phyloP scores from a whole-genome alignment of 2,888 invertebrate genomes.

The Diarsia brunnea region DNA sequence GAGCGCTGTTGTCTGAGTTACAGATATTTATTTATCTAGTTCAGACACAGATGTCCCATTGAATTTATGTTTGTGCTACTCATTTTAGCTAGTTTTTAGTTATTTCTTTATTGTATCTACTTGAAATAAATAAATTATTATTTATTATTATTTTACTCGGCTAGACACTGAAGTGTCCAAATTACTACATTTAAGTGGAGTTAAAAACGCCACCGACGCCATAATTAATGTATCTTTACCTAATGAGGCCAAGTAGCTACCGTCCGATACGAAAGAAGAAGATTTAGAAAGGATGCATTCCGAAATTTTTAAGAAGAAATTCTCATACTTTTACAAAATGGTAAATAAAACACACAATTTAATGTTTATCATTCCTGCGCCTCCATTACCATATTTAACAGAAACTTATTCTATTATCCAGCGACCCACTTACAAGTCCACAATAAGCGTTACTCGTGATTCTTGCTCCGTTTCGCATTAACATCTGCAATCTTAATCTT shows the following conservation, averaged over 20 bases:
- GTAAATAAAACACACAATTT: not conserved
- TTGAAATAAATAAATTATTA: too few relatives aligned
- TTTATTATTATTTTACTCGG: too few relatives aligned
- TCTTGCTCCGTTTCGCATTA: constrained; percentile 53
- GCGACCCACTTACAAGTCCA: constrained; percentile 57
- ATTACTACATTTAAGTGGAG: not conserved
- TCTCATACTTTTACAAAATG: not conserved
- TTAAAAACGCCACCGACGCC: not conserved
- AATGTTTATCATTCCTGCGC: constrained; percentile 1
- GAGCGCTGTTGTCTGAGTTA: too few relatives aligned
- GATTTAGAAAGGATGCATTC: not conserved
- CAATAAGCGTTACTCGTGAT: constrained; percentile 51
- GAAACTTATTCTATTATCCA: constrained; percentile 47
- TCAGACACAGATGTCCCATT: too few relatives aligned
- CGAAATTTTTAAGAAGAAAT: not conserved
- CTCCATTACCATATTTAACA: constrained; percentile 29
- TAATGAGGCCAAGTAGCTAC: not conserved
- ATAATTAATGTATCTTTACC: not conserved
- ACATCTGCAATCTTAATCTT: constrained; percentile 54
- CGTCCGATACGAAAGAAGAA: not conserved
- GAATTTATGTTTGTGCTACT: too few relatives aligned
- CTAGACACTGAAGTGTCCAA: not conserved
- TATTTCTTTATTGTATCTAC: too few relatives aligned
- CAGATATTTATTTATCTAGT: too few relatives aligned
- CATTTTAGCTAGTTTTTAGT: too few relatives aligned